Evolutionary conservation across 2,113 vertebrate genomes (phyloP), one percentile per base, ranked within the genome.

Genomic region (Syngnathus typhle): DNA sequence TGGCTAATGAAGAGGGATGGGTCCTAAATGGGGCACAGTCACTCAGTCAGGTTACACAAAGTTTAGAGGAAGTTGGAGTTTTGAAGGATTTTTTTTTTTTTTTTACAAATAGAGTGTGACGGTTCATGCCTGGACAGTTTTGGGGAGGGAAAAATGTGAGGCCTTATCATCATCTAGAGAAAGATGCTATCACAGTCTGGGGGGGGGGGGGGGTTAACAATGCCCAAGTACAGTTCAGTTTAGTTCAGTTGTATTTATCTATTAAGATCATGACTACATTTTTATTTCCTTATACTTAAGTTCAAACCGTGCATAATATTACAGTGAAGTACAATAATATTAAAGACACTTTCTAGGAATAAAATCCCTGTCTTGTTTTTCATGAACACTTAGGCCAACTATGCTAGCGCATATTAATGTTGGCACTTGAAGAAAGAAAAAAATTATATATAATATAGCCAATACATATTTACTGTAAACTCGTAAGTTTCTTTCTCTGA

Each of bases 1-100:
- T 44, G 15, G 27, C 6, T 36, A 16, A 11, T 63, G 55, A 32
- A n/a, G n/a, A 39, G 59, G 5, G 36, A 13, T 47, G 6, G 60
- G 44, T 1, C 27, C 16, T 58, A 38, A 27, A 56, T 59, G 19
- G 2, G 0, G 64, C 6, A 36, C 2, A 59, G 21, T 44, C 37
- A 21, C 15, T 47, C 39, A 44, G 7, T 58, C 46, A 27, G 13
- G 43, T 67, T 19, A 79, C 60, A 66, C 60, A 70, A 6, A 39
- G 27, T 62, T 47, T 13, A 58, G 23, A 55, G 56, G 60, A 82
- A 62, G 47, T 41, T 6, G 56, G 59, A 60, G 16, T 62, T 62
- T 39, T 10, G 4, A 39, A 43, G 5, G 19, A 43, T 2, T 8
- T 7, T 3, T 32, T 32, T 43, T 23, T 21, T 16, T 9, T 6